Base-by-base conservation (phyloP, 1,140 invertebrate genomes). In the Bombus haemorrhoidalis region DNA sequence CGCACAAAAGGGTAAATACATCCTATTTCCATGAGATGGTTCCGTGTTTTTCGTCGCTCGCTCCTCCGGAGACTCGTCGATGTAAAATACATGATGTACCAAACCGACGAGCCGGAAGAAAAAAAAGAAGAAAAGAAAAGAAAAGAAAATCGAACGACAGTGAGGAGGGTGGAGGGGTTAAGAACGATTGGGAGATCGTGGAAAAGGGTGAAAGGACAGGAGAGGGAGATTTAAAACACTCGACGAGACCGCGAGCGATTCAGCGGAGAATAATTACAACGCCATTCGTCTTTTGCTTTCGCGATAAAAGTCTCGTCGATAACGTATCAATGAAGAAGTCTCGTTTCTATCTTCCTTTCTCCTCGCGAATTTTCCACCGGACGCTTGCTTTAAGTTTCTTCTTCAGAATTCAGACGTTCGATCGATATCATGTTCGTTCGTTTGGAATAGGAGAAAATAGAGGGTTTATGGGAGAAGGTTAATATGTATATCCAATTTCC, bases 11-110 rank as follows among this genome's bases (percentile, higher is more conserved):
- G 47, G 64, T 78, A 83, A 83, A 77, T 43, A 83, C 82, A 68
- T 83, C 64, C 82, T 68, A 83, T 83, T 83, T 83, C 64, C 82
- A 83, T 78, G 74, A 32, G 76, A 83, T 83, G 32, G 62, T 22
- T 34, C 47, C 43, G 47, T 43, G 81, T 77, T 69, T 57, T 77
- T 77, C 81, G 57, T 34, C 34, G 32, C 10, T 25, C 62, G 59
- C 9, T 81, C 28, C 34, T 25, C 5, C 39, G 37, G 8, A 59
- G 37, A 22, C 39, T 41, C 25, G 18, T 53, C 72, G 13, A 47
- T 41, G 68, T 59, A 32, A 72, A 57, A 73, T 66, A 83, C 72
- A 53, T 32, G 62, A 68, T 32, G 34, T 53, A 76, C 15, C 39
- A 39, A 66, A 47, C 9, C 32, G 59, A 3, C 68, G 57, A 76